A percentile compares a stretch with the other conserved stretches of the same genome.
phyloP scores from a whole-genome alignment of 2,113 vertebrate species.

The Canis aureus region DNA sequence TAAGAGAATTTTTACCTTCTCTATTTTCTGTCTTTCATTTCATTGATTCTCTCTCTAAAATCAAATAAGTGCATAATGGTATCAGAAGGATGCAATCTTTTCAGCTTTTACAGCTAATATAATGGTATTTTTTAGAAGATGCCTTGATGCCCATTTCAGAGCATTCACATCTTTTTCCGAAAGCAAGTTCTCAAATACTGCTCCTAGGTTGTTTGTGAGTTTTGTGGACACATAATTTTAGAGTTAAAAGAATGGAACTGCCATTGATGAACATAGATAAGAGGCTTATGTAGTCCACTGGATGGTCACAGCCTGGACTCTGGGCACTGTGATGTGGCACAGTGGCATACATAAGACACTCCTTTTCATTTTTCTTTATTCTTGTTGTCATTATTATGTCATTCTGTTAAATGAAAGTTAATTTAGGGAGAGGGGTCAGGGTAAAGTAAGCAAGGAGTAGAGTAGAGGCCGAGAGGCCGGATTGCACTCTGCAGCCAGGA shows the following conservation, averaged over 20 bases:
- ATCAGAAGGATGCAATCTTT: neutral
- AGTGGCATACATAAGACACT: neutral
- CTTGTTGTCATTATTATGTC: neutral
- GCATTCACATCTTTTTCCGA: neutral
- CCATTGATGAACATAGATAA: rapidly evolving
- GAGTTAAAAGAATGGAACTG: neutral
- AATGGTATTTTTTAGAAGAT: neutral
- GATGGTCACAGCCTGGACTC: rapidly evolving
- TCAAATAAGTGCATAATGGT: neutral
- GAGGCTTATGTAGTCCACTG: rapidly evolving
- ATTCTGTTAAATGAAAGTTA: neutral
- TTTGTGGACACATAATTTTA: neutral
- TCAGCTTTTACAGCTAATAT: neutral
- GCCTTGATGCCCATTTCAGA: neutral
- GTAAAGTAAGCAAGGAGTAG: neutral
- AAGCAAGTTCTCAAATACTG: neutral
- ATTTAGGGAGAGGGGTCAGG: neutral
- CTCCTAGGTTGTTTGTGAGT: neutral
- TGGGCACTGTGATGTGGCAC: rapidly evolving
- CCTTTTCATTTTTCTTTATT: neutral
- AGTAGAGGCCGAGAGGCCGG: neutral
- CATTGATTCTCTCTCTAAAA: neutral
- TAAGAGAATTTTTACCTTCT: neutral
- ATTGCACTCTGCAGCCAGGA: rapidly evolving
- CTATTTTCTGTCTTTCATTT: conserved; percentile 39